Base-by-base conservation (phyloP, 1,140 invertebrate species). In the Ooceraea biroi region DNA sequence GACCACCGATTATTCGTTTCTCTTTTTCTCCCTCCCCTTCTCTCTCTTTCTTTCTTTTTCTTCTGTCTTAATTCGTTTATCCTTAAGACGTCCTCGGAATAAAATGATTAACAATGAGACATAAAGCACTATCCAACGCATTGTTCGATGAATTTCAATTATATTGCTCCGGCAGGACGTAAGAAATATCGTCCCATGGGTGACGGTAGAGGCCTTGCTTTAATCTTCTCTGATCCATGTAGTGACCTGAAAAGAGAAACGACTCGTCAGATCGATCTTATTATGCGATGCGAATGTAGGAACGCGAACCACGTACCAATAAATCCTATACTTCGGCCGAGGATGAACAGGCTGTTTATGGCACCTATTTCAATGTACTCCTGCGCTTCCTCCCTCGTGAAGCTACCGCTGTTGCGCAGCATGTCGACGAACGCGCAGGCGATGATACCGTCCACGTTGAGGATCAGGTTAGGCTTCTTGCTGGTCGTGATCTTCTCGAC, bases 111-210 rank as follows among this genome's bases (percentile, higher is more conserved):
- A 77, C 1, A 14, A 25, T 36, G 8, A 41, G 17, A 5, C 11
- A 44, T 58, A n/a, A 71, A 58, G 41, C 30, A 30, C 46, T 73
- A 30, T 44, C 72, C 30, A 66, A 66, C 83, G 61, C 5, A 41
- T 57, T 46, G 44, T 66, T 82, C 58, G 63, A 55, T 61, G 10
- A n/a, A 8, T 30, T 73, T 92, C 86, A 94, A 78, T 94, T 94
- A 82, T 96, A 96, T 90, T 96, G 96, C 89, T 98, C 98, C 1
- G 98, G 98, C 90, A 99, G 96, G 91, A 99, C 98, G 93, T 99
- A 99, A 5, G 98, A 99, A 94, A 99, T 99, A 93, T 99, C 99
- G 94, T 99, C 99, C 99, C 99, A 99, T 17, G 99, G 99, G 95
- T 99, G 99, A 89, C 99, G 97, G 94, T 99, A 99, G 8, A 99